Evolutionary conservation across 1,140 invertebrate species (phyloP).

Genomic region (Cecropterus lyciades): DNA sequence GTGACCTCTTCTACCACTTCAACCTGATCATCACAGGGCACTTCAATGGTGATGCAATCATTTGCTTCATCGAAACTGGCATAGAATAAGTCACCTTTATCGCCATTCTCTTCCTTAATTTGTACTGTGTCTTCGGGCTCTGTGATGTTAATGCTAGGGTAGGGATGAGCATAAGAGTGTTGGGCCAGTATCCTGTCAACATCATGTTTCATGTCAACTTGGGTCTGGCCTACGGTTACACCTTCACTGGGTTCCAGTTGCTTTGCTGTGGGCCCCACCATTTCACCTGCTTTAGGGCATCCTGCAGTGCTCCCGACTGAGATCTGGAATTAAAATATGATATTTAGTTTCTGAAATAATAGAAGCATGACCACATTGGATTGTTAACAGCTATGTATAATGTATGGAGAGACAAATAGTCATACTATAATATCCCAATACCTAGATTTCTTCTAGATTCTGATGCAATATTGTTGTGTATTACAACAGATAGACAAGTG

Average conservation of each 20-base stretch:
- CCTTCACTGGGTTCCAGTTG: constrained; percentile 90
- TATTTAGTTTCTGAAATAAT: background rate
- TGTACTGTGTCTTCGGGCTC: constrained; percentile 53
- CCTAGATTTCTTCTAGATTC: background rate
- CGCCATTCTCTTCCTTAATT: constrained; percentile 73
- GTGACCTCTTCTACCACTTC: constrained; percentile 85
- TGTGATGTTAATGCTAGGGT: constrained; percentile 62
- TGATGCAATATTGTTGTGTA: background rate
- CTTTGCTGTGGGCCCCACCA: constrained; percentile 93
- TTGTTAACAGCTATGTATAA: no score
- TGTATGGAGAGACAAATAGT: no score
- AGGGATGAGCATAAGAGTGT: constrained; percentile 83
- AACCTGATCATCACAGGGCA: constrained; percentile 86
- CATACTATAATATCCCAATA: no score
- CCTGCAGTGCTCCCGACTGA: constrained; percentile 65
- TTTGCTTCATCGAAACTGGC: constrained; percentile 89
- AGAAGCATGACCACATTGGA: no score
- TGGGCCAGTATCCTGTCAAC: constrained; percentile 81
- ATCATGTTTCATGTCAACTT: constrained; percentile 66
- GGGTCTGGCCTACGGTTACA: constrained; percentile 63
- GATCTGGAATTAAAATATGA: constrained; percentile 50
- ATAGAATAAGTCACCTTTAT: constrained; percentile 86
- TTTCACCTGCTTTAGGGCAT: constrained; percentile 77
- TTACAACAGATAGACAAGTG: background rate
- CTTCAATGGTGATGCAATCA: constrained; percentile 89